Base-by-base conservation (phyloP, 1,140 invertebrate species). In the Pomacea maculata region DNA sequence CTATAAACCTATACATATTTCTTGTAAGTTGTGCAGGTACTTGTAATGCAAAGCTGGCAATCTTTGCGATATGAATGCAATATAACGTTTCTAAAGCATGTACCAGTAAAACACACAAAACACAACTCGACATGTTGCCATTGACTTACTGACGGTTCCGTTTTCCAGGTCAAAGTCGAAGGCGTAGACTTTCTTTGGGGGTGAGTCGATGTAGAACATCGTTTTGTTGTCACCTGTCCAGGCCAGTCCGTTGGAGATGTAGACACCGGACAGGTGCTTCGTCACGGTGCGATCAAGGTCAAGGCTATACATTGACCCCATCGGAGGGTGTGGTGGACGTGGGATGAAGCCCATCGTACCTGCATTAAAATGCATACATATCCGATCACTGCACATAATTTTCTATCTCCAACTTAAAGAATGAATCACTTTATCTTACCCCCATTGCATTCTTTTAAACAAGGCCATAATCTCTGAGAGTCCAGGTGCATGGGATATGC, bases 241-340 rank as follows among this genome's bases (percentile, higher is more conserved):
- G 15, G 94, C 94, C 12, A 97, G 88, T 0, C 96, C 96, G 88
- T 97, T 97, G 61, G 95, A 95, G 73, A 96, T 94, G 71, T 93
- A 88, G 55, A 92, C 83, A 7, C 55, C 83, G 14, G 87, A 84
- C 0, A 86, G 57, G n/a, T 87, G 81, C 54, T 83, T 86, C 4
- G 34, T 83, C 0, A 91, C 72, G 10, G 21, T 85, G 2, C 85
- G 84, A 80, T 88, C 82, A 74, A 80, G n/a, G 54, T 87, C 87
- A 1, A 92, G 77, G 67, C 79, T 80, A 74, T 87, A 92, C 17
- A 92, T 77, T 14, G 73, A 83, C 7, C 82, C 83, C 11, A 73
- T 80, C 65, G 78, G 79, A 21, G 81, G 15, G 15, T 73, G 79
- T 21, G 84, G 87, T 0, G 88, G 88, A 2, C 83, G 77, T 57